A percentile compares a stretch with the other conserved stretches of the same genome.
These are phyloP conservation scores for Drosophila demipolita DNA, from an alignment of 2,888 invertebrate species.

Conservation along the genomic window DNA sequence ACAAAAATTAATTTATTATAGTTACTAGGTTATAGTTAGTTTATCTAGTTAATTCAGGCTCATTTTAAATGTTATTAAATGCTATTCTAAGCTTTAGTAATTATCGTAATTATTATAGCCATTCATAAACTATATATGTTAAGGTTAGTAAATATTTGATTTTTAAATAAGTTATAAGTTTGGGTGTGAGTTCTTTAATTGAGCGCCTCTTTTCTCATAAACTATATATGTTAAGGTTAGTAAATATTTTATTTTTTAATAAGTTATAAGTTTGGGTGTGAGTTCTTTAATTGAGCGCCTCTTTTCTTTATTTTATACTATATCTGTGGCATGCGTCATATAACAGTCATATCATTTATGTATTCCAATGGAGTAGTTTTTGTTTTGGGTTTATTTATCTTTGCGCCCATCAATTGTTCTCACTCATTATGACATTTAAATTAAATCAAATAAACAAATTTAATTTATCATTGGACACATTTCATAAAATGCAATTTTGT, in stretches of 20 bases:
- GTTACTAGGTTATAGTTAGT: background rate
- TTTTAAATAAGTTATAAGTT: background rate
- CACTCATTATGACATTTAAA: conserved; percentile 36
- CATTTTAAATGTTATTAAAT: background rate
- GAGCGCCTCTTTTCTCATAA: too few species aligned
- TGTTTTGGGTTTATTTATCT: background rate
- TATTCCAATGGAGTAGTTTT: conserved; percentile 4
- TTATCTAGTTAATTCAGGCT: background rate
- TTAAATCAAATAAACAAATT: conserved; percentile 60
- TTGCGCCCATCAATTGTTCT: background rate
- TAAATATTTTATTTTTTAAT: background rate
- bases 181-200: background rate
- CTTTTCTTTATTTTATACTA: background rate
- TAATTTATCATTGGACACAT: conserved; percentile 46
- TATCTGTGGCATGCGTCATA: background rate
- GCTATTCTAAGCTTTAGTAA: background rate
- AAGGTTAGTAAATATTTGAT: background rate
- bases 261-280: background rate
- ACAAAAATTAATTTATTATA: background rate
- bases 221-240: background rate
- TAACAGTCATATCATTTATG: background rate
- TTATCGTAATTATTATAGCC: background rate
- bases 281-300: background rate
- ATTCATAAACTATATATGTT: background rate
- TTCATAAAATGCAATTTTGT: conserved; percentile 50